These are phyloP conservation scores for Cabera pusaria DNA, from an alignment of 2,888 invertebrate genomes.

Conservation along the genomic window DNA sequence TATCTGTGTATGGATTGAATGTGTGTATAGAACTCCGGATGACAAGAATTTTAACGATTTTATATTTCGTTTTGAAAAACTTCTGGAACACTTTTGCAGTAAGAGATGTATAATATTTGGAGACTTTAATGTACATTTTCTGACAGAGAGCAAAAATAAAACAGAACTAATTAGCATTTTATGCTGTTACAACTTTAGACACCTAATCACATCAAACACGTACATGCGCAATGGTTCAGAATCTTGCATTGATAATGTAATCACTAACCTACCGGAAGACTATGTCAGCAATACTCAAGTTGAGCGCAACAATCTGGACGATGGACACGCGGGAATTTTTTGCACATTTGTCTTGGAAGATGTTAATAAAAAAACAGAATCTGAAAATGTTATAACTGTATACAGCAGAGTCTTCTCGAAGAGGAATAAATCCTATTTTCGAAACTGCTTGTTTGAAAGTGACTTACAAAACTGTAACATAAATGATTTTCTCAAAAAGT, in stretches of 20 bases:
- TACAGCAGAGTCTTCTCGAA: too few relatives aligned
- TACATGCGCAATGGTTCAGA: background rate
- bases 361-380: background rate
- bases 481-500: background rate
- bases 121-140: background rate
- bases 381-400: too few relatives aligned
- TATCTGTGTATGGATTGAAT: too few relatives aligned
- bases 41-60: conserved; percentile 1
- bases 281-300: background rate
- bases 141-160: background rate
- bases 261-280: background rate
- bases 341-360: background rate
- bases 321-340: conserved; percentile 3
- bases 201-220: background rate
- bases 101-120: background rate
- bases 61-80: background rate
- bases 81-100: conserved; percentile 1
- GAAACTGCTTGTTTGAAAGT: too few relatives aligned
- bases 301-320: background rate
- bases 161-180: background rate
- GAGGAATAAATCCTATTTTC: too few relatives aligned
- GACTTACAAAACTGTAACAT: background rate
- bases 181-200: conserved; percentile 1
- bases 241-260: conserved; percentile 3
- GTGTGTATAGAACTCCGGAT: background rate